Evolutionary conservation across 2,888 invertebrate genomes (phyloP), one percentile per base, ranked within the genome.

Genomic region (Notodonta dromedarius): DNA sequence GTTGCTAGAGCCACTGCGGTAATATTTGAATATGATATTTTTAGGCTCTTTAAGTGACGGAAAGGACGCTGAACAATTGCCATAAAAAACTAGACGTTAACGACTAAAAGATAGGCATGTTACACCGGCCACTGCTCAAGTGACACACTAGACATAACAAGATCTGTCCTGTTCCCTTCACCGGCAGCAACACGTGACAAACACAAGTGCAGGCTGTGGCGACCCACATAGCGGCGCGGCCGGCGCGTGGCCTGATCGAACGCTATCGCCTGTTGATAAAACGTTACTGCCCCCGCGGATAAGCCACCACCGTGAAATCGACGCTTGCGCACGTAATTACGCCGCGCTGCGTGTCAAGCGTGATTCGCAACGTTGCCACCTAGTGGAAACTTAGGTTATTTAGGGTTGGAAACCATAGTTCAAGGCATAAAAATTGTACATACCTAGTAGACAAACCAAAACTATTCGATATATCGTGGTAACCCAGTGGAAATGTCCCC

Each of bases 261-360:
- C 76, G 72, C 72, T 80, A 75, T 77, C 77, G 71, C 70, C 67
- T 74, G 75, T 77, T 79, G 86, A 84, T 84, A 84, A 84, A 78
- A 73, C 78, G 76, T 76, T 80, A 78, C 77, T 66, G 62, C 66
- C 65, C 71, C 71, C 62, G 65, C 71, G 73, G 73, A 77, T 78
- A 80, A 80, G 74, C 76, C 68, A 60, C 65, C 73, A 71, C 79
- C 88, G 84, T 89, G 86, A 88, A 88, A 89, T 89, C 88, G 83
- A 75, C 75, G 75, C 65, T 64, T 67, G 73, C 69, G 66, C 69
- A 76, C 76, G 66, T 77, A 73, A 76, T 75, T 76, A 76, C 50
- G 59, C 50, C 51, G 54, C 54, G 16, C 67, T 71, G 62, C 59
- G 40, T 16, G 55, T 40, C 55, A 55, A 55, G 55, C 8, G 40